phyloP scores from a whole-genome alignment of 2,797 vertebrate species.

The Stomatorhinus walkeri region DNA sequence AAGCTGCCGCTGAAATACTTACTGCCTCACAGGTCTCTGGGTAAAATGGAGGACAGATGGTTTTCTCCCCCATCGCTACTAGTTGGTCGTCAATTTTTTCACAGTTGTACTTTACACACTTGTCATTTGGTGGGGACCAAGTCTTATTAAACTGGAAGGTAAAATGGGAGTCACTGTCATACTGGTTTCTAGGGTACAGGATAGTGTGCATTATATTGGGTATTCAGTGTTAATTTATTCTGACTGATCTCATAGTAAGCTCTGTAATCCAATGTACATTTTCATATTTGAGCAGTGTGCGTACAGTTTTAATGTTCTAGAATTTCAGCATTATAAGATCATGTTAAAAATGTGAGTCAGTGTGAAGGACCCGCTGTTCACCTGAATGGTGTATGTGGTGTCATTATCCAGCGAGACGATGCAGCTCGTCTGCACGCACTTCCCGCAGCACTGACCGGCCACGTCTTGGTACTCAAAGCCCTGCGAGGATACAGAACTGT shows the following conservation, averaged over 20 bases:
- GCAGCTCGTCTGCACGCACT: constrained; percentile 68
- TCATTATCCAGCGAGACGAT: constrained; percentile 38
- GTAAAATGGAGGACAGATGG: constrained; percentile 58
- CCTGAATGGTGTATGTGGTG: constrained; percentile 39
- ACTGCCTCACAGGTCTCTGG: constrained; percentile 69
- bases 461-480: constrained; percentile 53
- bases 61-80: constrained; percentile 46
- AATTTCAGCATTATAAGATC: background rate
- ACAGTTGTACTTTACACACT: constrained; percentile 66
- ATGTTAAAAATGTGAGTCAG: background rate
- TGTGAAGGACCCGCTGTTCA: constrained; percentile 33
- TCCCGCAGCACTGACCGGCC: constrained; percentile 66
- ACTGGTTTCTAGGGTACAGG: background rate
- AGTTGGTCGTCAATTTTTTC: constrained; percentile 44
- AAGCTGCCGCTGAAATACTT: constrained; percentile 41
- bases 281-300: background rate
- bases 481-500: constrained; percentile 45
- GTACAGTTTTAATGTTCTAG: background rate
- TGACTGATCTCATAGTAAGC: background rate
- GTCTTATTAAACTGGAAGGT: constrained; percentile 56
- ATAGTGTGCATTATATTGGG: background rate
- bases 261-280: background rate
- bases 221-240: background rate
- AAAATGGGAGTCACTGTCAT: background rate
- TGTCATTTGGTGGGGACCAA: constrained; percentile 53